These are phyloP conservation scores for Drosophila multiciliata DNA, from an alignment of 2,888 invertebrate species.

Conservation along the genomic window DNA sequence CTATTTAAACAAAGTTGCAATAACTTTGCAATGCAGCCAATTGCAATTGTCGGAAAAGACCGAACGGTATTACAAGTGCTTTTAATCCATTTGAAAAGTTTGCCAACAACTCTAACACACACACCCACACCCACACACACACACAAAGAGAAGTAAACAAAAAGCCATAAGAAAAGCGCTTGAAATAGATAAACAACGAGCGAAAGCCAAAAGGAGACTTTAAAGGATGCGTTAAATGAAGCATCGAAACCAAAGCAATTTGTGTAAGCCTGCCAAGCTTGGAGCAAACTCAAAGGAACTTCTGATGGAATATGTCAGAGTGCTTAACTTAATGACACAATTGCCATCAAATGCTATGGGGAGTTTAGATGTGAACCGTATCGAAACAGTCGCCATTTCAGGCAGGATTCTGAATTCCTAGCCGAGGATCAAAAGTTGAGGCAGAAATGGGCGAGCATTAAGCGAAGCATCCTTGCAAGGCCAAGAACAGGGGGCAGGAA, in stretches of 20 bases:
- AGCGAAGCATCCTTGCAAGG: background rate
- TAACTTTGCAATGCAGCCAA: constrained; percentile 65
- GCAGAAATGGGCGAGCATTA: constrained; percentile 21
- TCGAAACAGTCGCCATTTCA: constrained; percentile 47
- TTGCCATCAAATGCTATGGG: constrained; percentile 6
- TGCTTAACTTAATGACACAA: constrained; percentile 63
- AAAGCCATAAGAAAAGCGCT: constrained; percentile 41
- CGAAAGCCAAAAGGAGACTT: constrained; percentile 50
- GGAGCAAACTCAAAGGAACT: constrained; percentile 17
- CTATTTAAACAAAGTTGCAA: constrained; percentile 73
- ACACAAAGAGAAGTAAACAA: constrained; percentile 5
- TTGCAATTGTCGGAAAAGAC: constrained; percentile 22
- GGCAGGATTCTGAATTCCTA: constrained; percentile 43
- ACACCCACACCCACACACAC: constrained; percentile 7
- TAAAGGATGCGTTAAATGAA: constrained; percentile 60
- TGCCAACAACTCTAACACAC: constrained; percentile 19
- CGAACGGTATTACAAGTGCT: constrained; percentile 65
- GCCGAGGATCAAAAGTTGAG: constrained; percentile 50
- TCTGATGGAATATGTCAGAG: constrained; percentile 27
- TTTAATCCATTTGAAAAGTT: constrained; percentile 75
- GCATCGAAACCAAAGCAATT: constrained; percentile 68
- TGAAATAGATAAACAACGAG: constrained; percentile 72
- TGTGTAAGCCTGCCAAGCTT: constrained; percentile 43
- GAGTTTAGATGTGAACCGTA: background rate
- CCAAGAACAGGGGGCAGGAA: background rate